Base-by-base conservation (phyloP, 2,888 invertebrate species). In the Pandemis cinnamomeana region DNA sequence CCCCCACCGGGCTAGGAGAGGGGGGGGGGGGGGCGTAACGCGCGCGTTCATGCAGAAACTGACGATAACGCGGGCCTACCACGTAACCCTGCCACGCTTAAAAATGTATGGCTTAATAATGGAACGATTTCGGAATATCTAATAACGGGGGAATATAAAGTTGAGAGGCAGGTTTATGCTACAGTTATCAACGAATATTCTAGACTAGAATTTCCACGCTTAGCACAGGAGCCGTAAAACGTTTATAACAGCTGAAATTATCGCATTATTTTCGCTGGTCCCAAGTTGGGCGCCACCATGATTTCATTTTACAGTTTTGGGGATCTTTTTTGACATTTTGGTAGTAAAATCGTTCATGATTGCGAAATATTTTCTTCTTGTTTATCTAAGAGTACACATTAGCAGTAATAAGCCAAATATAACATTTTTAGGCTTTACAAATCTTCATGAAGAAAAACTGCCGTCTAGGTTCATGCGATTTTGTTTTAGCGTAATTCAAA, bases 21-120 rank as follows among this genome's bases (percentile, higher is more conserved):
- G 72, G 77, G 77, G 71, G 73, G 76, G 75, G 69, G 72, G 79
- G 81, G 75, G 78, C 87, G 92, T 93, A 91, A 91, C 92, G 91
- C 82, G 86, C 84, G 94, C 94, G 94, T 94, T 92, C 93, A 94
- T 91, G 93, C 87, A 88, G 93, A 94, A 94, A 92, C 89, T 91
- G 92, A 91, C 92, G 94, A 94, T 94, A 94, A 94, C 93, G 82
- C 88, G 90, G 87, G 92, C 92, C 93, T 93, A 93, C 92, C 89
- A 91, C 91, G 93, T 91, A 92, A 92, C 93, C 92, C 90, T 84
- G 87, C 83, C 81, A 89, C 77, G 85, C 86, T 92, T 90, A 93
- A 93, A 93, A 93, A 92, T 93, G 91, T 92, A 90, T 90, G 91
- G 86, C 71, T 73, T 87, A 89, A 91, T 92, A 91, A 92, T 91